Evolutionary conservation across 2,113 vertebrate species (phyloP).

Genomic region (Callipepla squamata): DNA sequence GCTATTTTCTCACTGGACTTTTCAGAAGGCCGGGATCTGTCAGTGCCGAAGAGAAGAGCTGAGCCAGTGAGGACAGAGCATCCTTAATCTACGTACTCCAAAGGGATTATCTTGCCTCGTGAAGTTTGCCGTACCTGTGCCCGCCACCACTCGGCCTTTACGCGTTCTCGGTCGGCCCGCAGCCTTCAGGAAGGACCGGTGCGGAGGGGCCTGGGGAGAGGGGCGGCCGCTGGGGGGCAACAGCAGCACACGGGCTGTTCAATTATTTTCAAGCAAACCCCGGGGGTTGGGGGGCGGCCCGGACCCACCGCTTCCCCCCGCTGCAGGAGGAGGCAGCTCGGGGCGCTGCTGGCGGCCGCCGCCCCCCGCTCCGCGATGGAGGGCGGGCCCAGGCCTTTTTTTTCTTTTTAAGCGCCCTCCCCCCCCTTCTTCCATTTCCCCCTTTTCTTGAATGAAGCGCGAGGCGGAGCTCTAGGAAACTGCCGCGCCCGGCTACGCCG

Average conservation of each 20-base stretch:
- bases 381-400: too few relatives aligned
- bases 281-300: too few relatives aligned
- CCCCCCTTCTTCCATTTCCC: not conserved
- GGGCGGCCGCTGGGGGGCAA: constrained; percentile 61
- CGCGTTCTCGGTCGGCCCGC: too few relatives aligned
- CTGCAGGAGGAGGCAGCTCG: too few relatives aligned
- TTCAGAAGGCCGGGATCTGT: not conserved
- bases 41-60: not conserved
- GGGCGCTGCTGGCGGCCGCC: too few relatives aligned
- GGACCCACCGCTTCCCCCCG: too few relatives aligned
- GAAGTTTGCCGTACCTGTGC: not conserved
- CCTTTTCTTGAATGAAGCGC: constrained; percentile 36
- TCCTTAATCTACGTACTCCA: not conserved
- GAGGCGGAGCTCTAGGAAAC: not conserved
- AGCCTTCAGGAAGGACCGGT: not conserved
- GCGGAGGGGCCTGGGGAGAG: not conserved
- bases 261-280: too few relatives aligned
- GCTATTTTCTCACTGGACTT: not conserved
- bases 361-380: too few relatives aligned
- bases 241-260: not conserved
- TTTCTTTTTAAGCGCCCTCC: not conserved
- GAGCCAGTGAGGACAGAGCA: not conserved
- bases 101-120: not conserved
- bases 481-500: not conserved
- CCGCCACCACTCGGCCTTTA: too few relatives aligned